phyloP scores from a whole-genome alignment of 2,797 vertebrate species.

The Poeciliopsis presidionis region DNA sequence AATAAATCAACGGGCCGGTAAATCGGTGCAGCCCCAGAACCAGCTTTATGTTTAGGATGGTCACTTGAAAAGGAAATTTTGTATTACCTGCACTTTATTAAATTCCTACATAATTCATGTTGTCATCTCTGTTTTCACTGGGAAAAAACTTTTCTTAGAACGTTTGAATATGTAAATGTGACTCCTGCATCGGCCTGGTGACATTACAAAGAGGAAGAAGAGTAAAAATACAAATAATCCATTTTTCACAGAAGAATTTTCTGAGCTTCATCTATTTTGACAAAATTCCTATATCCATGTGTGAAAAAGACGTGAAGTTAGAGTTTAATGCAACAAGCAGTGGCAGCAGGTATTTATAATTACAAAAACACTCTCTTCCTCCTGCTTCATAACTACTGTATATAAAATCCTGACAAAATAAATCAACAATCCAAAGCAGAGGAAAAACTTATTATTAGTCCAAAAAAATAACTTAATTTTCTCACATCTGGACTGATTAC shows the following conservation, averaged over 20 bases:
- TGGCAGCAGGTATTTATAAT: not conserved
- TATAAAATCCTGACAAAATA: not conserved
- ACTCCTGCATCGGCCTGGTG: not conserved
- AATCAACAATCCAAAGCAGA: not conserved
- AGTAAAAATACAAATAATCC: not conserved
- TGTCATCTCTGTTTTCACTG: conserved; percentile 38
- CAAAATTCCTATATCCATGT: not conserved
- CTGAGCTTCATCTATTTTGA: not conserved
- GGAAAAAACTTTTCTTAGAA: not conserved
- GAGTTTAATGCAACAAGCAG: not conserved
- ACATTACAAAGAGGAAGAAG: not conserved
- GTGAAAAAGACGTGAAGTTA: not conserved
- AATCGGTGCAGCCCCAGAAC: not conserved
- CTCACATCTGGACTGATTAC: not conserved
- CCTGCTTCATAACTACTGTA: not conserved
- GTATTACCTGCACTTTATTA: conserved; percentile 81
- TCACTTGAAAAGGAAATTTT: conserved; percentile 62
- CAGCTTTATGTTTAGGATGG: conserved; percentile 50
- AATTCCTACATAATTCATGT: conserved; percentile 60
- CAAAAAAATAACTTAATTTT: not conserved
- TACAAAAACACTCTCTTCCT: not conserved
- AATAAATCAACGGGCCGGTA: too few relatives aligned
- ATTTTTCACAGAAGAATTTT: not conserved
- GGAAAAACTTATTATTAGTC: not conserved
- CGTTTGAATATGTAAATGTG: not conserved